phyloP scores from a whole-genome alignment of 2,797 vertebrate genomes.

The Huso huso region DNA sequence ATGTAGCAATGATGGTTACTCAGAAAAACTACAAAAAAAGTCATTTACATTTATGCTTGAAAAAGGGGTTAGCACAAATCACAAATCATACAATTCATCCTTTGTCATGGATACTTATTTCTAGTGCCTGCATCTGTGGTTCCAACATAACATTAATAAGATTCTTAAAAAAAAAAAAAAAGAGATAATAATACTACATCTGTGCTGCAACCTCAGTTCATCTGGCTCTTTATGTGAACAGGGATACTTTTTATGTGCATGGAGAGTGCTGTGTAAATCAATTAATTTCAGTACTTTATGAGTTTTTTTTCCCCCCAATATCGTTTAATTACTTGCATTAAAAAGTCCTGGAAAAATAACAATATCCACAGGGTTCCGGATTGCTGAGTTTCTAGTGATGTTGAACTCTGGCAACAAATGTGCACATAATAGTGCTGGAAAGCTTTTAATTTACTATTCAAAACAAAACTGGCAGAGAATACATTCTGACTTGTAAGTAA shows the following conservation, averaged over 20 bases:
- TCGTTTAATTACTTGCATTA: slow-evolving; percentile 47
- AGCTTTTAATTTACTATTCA: slow-evolving; percentile 52
- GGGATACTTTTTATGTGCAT: slow-evolving; percentile 18
- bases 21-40: too few species aligned
- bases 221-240: too few species aligned
- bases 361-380: slow-evolving; percentile 20
- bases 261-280: slow-evolving; percentile 37
- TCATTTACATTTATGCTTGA: too few species aligned
- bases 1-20: slow-evolving; percentile 25
- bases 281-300: slow-evolving; percentile 25
- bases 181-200: too few species aligned
- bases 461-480: slow-evolving; percentile 54
- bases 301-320: slow-evolving; percentile 33
- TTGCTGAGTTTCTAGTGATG: slow-evolving; percentile 28
- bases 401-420: slow-evolving; percentile 33
- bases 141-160: too few species aligned
- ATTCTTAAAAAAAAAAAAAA: too few species aligned
- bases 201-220: too few species aligned
- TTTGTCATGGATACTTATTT: too few species aligned
- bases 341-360: slow-evolving; percentile 39
- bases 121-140: too few species aligned
- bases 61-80: too few species aligned
- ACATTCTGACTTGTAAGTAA: slow-evolving; percentile 61
- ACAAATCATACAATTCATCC: too few species aligned
- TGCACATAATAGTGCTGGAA: slow-evolving; percentile 35